Evolutionary conservation across 2,113 vertebrate genomes (phyloP).

Genomic region (zebrafish (Danio rerio)): DNA sequence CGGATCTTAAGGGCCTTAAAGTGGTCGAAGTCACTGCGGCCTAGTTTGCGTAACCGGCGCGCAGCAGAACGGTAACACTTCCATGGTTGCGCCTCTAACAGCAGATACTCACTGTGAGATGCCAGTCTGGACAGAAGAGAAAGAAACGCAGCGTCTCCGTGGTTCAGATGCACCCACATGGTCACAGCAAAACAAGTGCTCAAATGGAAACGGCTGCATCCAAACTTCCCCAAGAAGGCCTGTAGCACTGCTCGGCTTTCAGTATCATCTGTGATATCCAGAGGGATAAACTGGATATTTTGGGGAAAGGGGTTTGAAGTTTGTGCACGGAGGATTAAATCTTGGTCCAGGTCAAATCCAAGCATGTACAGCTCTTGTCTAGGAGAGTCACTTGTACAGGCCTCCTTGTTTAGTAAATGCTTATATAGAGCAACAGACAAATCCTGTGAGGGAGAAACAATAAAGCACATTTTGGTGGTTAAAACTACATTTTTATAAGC

Average conservation of each 20-base stretch:
- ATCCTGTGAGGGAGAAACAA: conserved; percentile 73
- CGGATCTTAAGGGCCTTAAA: conserved; percentile 83
- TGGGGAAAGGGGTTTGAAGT: conserved; percentile 80
- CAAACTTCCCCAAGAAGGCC: conserved; percentile 76
- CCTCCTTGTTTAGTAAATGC: conserved; percentile 77
- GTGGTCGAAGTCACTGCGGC: conserved; percentile 86
- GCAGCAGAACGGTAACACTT: conserved; percentile 92
- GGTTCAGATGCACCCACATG: conserved; percentile 97
- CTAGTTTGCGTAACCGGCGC: conserved; percentile 86
- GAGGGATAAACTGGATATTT: conserved; percentile 80
- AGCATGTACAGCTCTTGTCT: conserved; percentile 77
- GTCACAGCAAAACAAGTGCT: conserved; percentile 90
- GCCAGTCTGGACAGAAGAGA: conserved; percentile 82
- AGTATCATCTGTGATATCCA: conserved; percentile 83
- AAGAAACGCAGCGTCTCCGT: conserved; percentile 83
- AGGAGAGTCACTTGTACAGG: neutral
- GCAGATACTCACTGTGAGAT: conserved; percentile 78
- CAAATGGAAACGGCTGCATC: conserved; percentile 81
- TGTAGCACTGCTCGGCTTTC: conserved; percentile 67
- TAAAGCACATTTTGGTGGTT: neutral
- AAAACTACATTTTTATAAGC: too few relatives aligned
- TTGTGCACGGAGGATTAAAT: conserved; percentile 80
- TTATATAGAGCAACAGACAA: conserved; percentile 87
- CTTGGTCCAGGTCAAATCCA: conserved; percentile 89
- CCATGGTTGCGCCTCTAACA: conserved; percentile 93